Evolutionary conservation across 2,113 vertebrate genomes (phyloP).

Genomic region (Syngnathus typhle): DNA sequence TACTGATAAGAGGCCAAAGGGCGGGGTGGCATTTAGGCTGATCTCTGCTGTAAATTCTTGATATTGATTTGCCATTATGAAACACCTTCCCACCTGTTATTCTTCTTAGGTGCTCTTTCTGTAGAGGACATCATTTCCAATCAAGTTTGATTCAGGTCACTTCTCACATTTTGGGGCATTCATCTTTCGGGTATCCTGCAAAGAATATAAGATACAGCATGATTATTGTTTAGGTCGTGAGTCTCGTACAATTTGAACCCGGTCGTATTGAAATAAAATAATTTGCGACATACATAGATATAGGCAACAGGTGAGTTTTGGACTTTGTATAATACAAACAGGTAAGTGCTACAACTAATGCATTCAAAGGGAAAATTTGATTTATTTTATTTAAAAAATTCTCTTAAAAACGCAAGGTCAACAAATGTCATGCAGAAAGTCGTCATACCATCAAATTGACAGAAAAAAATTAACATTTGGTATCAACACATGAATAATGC

Average conservation of each 20-base stretch:
- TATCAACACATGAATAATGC: no score
- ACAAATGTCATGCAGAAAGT: no score
- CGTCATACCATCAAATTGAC: no score
- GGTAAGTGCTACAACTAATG: no score
- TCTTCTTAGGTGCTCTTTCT: constrained; percentile 44
- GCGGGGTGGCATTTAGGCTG: constrained; percentile 64
- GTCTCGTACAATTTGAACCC: background rate
- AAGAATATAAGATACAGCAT: background rate
- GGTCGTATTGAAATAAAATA: background rate
- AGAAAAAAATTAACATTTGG: no score
- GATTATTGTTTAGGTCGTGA: background rate
- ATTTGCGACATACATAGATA: background rate
- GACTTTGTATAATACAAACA: no score
- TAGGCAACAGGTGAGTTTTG: no score
- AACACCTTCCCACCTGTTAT: constrained; percentile 56
- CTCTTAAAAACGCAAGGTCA: no score
- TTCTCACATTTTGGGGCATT: constrained; percentile 1
- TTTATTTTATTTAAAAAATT: no score
- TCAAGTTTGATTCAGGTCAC: constrained; percentile 33
- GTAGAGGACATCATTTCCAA: constrained; percentile 44
- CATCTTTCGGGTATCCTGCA: background rate
- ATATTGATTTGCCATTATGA: constrained; percentile 66
- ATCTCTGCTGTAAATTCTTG: constrained; percentile 64
- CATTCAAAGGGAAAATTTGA: no score
- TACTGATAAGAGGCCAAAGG: constrained; percentile 70